A percentile compares a stretch with the other conserved stretches of the same genome.
Evolutionary conservation across 2,797 vertebrate genomes (phyloP).

Genomic region (Hippopotamyrus pictus): DNA sequence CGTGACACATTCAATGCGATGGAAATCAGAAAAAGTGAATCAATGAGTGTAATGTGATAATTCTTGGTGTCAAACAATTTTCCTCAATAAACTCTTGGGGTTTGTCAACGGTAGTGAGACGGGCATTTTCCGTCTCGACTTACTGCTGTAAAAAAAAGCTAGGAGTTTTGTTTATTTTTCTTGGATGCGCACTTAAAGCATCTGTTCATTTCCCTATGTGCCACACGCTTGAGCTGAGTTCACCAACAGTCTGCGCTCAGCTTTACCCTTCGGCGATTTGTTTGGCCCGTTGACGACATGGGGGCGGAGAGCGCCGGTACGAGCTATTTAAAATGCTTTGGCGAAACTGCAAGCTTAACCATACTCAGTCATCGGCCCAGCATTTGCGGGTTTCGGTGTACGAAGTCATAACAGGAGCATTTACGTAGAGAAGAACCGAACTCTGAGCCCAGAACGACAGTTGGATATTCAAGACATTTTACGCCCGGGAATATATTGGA

Average conservation of each 20-base stretch:
- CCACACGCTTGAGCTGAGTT: slow-evolving; percentile 1
- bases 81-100: neutral
- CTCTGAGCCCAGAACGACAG: neutral
- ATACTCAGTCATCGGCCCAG: slow-evolving; percentile 46
- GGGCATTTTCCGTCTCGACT: neutral
- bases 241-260: neutral
- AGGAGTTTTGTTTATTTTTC: slow-evolving; percentile 5
- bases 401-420: neutral
- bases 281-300: slow-evolving; percentile 42
- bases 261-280: slow-evolving; percentile 10
- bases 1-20: neutral
- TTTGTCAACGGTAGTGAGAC: neutral
- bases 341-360: slow-evolving; percentile 40
- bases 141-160: neutral
- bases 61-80: neutral
- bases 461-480: slow-evolving; percentile 31
- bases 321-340: slow-evolving; percentile 59
- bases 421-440: neutral
- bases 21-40: neutral
- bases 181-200: neutral
- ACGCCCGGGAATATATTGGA: slow-evolving; percentile 51
- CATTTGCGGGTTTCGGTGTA: slow-evolving; percentile 34
- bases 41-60: neutral
- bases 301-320: slow-evolving; percentile 35
- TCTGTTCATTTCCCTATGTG: neutral